Conservation (phyloP, 1,140 invertebrate species). For the Drosophila kohkoa region DNA sequence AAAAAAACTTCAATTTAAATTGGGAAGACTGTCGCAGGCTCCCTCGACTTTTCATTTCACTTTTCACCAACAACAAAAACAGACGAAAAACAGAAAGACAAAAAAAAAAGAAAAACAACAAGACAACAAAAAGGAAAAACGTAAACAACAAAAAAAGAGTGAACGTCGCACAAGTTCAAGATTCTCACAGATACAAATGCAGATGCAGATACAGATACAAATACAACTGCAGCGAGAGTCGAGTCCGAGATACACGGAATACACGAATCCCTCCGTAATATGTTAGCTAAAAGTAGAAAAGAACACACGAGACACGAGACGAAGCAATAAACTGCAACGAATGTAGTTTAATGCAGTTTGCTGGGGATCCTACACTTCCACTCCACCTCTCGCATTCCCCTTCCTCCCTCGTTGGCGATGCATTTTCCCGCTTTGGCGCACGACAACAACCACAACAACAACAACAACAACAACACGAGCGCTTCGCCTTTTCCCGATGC, state of each 20-base stretch:
- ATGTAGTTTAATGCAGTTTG: constrained; percentile 84
- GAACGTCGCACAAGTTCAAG: constrained; percentile 78
- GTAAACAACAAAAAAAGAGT: constrained; percentile 63
- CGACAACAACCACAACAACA: constrained; percentile 69
- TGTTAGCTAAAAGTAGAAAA: constrained; percentile 72
- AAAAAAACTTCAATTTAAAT: constrained; percentile 62
- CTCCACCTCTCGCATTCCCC: background rate
- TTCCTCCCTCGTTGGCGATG: background rate
- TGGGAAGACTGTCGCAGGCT: constrained; percentile 61
- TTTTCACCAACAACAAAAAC: constrained; percentile 63
- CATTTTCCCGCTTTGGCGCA: constrained; percentile 71
- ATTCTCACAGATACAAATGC: constrained; percentile 69
- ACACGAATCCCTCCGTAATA: constrained; percentile 14
- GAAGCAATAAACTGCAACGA: constrained; percentile 76
- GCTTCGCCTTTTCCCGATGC: constrained; percentile 31
- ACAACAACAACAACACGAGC: constrained; percentile 12
- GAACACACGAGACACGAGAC: constrained; percentile 50
- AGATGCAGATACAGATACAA: constrained; percentile 28
- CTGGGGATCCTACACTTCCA: constrained; percentile 72
- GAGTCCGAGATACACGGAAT: constrained; percentile 13
- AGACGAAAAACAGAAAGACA: constrained; percentile 43
- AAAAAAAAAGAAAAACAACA: constrained; percentile 49
- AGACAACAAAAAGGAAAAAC: constrained; percentile 51
- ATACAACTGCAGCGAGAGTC: constrained; percentile 10
- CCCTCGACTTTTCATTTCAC: constrained; percentile 52